Base-by-base conservation (phyloP, 2,797 vertebrate species). In the Passerculus sandwichensis region DNA sequence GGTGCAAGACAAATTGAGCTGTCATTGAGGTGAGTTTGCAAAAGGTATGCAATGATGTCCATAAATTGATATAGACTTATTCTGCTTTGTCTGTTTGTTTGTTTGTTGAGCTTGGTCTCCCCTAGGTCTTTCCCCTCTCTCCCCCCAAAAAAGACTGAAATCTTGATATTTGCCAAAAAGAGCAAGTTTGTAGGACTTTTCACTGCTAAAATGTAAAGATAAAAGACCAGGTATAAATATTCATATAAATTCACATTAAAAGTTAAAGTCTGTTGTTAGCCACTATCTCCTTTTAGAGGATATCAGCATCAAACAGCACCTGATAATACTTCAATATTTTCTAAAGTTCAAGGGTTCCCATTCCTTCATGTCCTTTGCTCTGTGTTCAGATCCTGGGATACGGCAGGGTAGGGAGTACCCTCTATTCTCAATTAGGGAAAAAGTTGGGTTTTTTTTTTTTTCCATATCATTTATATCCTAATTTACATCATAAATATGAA, bases 141-240 rank as follows among this genome's bases (percentile, higher is more conserved):
- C 26, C 36, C 1, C 8, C 4, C 1, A 15, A 34, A 66, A 38
- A 47, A 1, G 5, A 29, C 0, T 0, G 10, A n/a, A 61, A 61
- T 77, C 29, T 54, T 69, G 13, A 6, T 40, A 54, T 34, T 54
- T 54, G 19, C 29, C 13, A 47, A 54, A 76, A 67, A n/a, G 12
- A 10, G 13, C 18, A 20, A 67, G 32, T 30, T 29, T 47, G 25
- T 40, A 30, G 34, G 11, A 62, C 54, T 61, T 40, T 1, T 3
- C 40, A 40, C 20, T 34, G 21, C 16, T 34, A 54, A 9, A 40
- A 76, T 47, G 15, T 7, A 54, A 16, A 34, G 6, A 30, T 3
- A 34, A 69, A 62, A 54, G 20, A 18, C 6, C 8, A 18, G 13
- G 34, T 30, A 40, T 8, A 40, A 62, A 54, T 34, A 48, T 10